Percentiles rank a stretch among this genome's conserved stretches.
Evolutionary conservation across 2,888 invertebrate species (phyloP).

Genomic region (Drosophila yooni): DNA sequence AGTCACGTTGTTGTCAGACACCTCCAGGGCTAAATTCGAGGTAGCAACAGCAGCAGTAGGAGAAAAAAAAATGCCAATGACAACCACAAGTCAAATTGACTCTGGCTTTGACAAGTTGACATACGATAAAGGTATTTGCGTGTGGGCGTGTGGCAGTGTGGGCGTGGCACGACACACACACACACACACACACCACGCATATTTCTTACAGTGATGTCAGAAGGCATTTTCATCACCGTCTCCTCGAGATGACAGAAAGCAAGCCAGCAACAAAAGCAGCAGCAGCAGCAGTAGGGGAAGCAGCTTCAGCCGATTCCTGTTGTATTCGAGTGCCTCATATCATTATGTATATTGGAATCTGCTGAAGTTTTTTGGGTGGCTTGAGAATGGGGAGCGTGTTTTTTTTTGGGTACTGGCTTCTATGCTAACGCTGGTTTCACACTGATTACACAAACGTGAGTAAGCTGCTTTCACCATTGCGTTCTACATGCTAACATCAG

Average conservation of each 20-base stretch:
- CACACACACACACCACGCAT: constrained; percentile 18
- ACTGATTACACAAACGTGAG: constrained; percentile 83
- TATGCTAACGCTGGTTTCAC: constrained; percentile 69
- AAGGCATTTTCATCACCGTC: constrained; percentile 71
- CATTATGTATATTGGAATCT: constrained; percentile 75
- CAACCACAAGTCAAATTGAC: constrained; percentile 79
- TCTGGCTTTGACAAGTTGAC: constrained; percentile 80
- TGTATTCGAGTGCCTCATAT: constrained; percentile 65
- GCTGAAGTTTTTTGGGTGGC: constrained; percentile 6
- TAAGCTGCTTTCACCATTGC: constrained; percentile 78
- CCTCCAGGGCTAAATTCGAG: constrained; percentile 37
- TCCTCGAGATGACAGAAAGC: constrained; percentile 17
- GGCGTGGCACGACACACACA: constrained; percentile 32
- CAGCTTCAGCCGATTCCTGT: constrained; percentile 19
- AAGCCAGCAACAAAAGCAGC: constrained; percentile 6
- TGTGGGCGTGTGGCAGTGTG: constrained; percentile 9
- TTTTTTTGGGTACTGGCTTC: constrained; percentile 33
- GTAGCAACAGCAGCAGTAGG: not conserved
- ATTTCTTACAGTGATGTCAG: constrained; percentile 76
- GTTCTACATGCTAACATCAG: constrained; percentile 78
- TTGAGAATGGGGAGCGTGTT: not conserved
- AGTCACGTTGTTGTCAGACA: constrained; percentile 32
- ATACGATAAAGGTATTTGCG: constrained; percentile 77
- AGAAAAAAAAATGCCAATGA: constrained; percentile 57
- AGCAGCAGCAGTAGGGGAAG: constrained; percentile 6